Base-by-base conservation (phyloP, 2,113 vertebrate species). In the Puffinus mauretanicus region DNA sequence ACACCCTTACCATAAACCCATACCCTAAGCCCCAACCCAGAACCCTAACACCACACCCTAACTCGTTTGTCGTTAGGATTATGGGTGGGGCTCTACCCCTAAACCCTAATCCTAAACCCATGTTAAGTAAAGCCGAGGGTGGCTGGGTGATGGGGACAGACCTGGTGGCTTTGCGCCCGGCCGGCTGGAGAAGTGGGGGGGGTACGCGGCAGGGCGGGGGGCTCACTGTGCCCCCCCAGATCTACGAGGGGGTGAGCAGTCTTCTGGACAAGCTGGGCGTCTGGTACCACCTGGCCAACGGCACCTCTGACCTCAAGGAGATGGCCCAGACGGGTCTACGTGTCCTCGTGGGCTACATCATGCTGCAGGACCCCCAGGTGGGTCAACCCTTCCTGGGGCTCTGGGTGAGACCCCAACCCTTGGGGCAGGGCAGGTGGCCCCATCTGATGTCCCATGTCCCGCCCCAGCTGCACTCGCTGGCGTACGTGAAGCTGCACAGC, bases 261-360 rank as follows among this genome's bases (percentile, higher is more conserved):
- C 98, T 99, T 65, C 98, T 99, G 80, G 99, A 99, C 97, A 99
- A 97, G 93, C 98, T 99, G 90, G 98, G 99, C 1, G 99, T 98
- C 16, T 99, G 99, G 99, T 98, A 98, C 19, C 98, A 99, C 84
- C 97, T 98, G 93, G 98, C 96, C 89, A 75, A 98, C 0, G 98
- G 98, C 46, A 90, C 98, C 21, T 95, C 98, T 0, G 99, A 99
- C 61, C 98, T 99, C n/a, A 98, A 97, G 67, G 99, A 99, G 97
- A 99, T 99, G 99, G 99, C 99, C 1, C 99, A 99, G 98, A 98
- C 99, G 0, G 99, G 99, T 75, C 98, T 99, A 49, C 98, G 98
- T 13, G 97, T 99, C 77, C 99, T 99, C 34, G 93, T 99, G 0
- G 99, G 99, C 30, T 99, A 99, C 80, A 98, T 99, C 96, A 97